These are phyloP conservation scores for Corythornis madagascariensis DNA, from an alignment of 2,113 vertebrate species.

Conservation along the genomic window DNA sequence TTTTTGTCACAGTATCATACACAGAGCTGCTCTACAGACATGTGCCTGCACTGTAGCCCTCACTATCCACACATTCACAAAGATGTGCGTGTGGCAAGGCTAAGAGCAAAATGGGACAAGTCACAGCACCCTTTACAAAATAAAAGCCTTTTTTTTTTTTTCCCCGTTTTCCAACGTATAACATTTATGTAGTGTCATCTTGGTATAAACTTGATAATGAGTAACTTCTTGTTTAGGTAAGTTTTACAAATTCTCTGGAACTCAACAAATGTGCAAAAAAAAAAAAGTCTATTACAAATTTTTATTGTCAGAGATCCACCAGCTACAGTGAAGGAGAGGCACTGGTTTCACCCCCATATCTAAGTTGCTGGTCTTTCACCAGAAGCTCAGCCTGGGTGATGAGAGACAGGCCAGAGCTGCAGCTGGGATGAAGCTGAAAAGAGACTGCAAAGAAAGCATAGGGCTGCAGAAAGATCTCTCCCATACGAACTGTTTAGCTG, in stretches of 20 bases:
- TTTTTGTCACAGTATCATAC: neutral
- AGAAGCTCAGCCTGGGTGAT: neutral
- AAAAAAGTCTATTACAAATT: neutral
- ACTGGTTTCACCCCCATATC: neutral
- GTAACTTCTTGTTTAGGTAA: neutral
- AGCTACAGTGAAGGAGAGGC: neutral
- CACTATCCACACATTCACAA: neutral
- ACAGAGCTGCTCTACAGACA: neutral
- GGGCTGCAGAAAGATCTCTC: neutral
- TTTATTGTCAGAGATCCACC: neutral
- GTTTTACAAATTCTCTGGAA: neutral
- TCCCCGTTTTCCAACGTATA: neutral
- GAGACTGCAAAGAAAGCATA: neutral
- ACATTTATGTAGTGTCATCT: neutral
- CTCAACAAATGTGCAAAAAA: neutral
- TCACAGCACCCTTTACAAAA: neutral
- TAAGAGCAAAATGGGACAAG: neutral
- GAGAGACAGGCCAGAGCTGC: neutral
- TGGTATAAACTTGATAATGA: neutral
- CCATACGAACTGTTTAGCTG: neutral
- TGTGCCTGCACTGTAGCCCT: neutral
- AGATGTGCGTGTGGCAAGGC: neutral
- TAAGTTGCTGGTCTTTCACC: neutral
- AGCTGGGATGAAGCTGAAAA: neutral
- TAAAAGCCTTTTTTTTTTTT: neutral